phyloP scores from a whole-genome alignment of 2,797 vertebrate species.

The Rhadinocentrus ornatus region DNA sequence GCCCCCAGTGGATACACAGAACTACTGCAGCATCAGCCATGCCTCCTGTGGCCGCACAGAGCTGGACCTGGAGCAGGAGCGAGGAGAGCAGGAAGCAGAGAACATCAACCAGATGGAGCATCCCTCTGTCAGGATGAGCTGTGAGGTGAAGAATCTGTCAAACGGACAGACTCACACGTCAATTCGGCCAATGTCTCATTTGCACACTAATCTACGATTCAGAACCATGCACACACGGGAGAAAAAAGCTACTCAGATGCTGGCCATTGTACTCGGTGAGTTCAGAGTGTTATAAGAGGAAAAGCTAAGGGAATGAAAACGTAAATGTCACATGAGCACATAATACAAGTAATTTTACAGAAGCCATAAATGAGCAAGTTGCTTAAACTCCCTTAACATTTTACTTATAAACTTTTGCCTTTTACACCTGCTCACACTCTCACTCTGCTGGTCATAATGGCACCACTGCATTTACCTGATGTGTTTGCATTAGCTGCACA shows the following conservation, averaged over 20 bases:
- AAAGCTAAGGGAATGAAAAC: slow-evolving; percentile 27
- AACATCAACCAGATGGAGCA: slow-evolving; percentile 43
- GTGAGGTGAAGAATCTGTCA: slow-evolving; percentile 88
- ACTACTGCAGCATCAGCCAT: slow-evolving; percentile 91
- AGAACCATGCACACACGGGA: slow-evolving; percentile 89
- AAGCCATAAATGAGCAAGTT: not conserved
- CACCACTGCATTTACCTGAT: slow-evolving; percentile 12
- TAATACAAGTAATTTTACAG: slow-evolving; percentile 5
- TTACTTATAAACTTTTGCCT: slow-evolving; percentile 4
- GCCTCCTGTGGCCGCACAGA: slow-evolving; percentile 82
- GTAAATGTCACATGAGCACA: slow-evolving; percentile 39
- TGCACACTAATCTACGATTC: slow-evolving; percentile 69
- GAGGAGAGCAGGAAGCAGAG: slow-evolving; percentile 42
- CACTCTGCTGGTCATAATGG: not conserved
- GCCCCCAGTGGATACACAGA: slow-evolving; percentile 83
- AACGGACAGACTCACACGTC: slow-evolving; percentile 86
- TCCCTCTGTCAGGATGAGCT: slow-evolving; percentile 73
- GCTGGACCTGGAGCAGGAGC: slow-evolving; percentile 66
- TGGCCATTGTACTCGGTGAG: slow-evolving; percentile 94
- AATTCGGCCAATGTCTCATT: slow-evolving; percentile 73
- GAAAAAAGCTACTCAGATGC: slow-evolving; percentile 95
- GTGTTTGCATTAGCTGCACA: slow-evolving; percentile 17
- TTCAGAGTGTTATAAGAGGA: slow-evolving; percentile 36
- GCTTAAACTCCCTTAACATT: slow-evolving; percentile 7
- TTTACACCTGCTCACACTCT: slow-evolving; percentile 14